Conservation (phyloP, 2,113 vertebrate species). For the Maccullochella peelii region DNA sequence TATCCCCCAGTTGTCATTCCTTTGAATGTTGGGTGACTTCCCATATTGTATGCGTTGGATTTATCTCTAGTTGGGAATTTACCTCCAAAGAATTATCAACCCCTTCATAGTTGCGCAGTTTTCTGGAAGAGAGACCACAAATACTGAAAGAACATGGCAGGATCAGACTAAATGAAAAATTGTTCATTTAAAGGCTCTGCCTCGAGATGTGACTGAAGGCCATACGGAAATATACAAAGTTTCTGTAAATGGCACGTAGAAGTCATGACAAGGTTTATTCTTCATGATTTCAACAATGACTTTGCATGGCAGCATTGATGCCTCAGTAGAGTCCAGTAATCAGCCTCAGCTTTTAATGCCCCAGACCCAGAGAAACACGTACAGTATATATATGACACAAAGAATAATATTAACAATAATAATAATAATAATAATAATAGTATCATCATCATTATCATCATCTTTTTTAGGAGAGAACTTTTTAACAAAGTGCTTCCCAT, state of each 20-base stretch:
- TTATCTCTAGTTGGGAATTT: constrained; percentile 43
- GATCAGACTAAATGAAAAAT: background rate
- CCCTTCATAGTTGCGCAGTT: background rate
- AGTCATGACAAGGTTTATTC: background rate
- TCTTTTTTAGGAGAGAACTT: background rate
- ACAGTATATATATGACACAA: background rate
- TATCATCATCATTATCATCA: background rate
- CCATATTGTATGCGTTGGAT: background rate
- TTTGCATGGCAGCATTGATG: background rate
- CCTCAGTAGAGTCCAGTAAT: background rate
- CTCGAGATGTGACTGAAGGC: background rate
- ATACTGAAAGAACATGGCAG: background rate
- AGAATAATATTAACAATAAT: background rate
- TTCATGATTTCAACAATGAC: background rate
- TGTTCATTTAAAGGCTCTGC: background rate
- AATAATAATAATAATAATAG: background rate
- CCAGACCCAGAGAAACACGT: background rate
- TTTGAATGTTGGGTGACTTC: constrained; percentile 51
- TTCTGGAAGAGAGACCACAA: constrained; percentile 16
- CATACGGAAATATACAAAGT: background rate
- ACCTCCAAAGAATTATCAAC: constrained; percentile 1
- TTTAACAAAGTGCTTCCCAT: background rate
- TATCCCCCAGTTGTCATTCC: background rate
- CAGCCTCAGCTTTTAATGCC: background rate
- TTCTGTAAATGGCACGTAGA: background rate